phyloP scores from a whole-genome alignment of 2,113 vertebrate species.

The Xiphophorus maculatus region DNA sequence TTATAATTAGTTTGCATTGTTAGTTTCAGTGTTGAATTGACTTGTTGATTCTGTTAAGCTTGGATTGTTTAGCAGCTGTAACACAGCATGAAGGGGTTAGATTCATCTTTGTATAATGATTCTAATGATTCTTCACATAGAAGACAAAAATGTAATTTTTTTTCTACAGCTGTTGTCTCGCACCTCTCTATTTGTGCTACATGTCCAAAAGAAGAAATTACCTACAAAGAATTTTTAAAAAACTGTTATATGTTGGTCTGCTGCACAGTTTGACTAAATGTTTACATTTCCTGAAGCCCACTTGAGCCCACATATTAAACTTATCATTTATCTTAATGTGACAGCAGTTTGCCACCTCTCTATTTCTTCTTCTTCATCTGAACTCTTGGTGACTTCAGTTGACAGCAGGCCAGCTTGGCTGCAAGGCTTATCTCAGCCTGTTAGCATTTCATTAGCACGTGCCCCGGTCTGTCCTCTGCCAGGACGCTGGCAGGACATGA shows the following conservation, averaged over 20 bases:
- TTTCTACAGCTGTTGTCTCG: background rate
- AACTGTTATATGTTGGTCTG: background rate
- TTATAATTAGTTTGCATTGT: background rate
- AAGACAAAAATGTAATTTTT: conserved; percentile 3
- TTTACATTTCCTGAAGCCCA: background rate
- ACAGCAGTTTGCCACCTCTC: conserved; percentile 1
- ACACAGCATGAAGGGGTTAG: conserved; percentile 8
- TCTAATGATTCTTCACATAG: background rate
- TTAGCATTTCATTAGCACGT: conserved; percentile 68
- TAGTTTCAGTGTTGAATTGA: background rate
- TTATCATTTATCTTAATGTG: conserved; percentile 5
- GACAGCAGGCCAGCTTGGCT: conserved; percentile 48
- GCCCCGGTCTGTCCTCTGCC: conserved; percentile 29
- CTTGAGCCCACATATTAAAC: conserved; percentile 6
- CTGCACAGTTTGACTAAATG: background rate
- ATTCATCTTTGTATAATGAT: conserved; percentile 7
- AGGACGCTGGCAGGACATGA: conserved; percentile 47
- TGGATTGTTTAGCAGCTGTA: conserved; percentile 19
- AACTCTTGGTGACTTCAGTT: conserved; percentile 61
- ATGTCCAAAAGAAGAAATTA: conserved; percentile 8
- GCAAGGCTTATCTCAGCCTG: conserved; percentile 47
- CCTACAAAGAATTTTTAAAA: conserved; percentile 7
- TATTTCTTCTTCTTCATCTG: conserved; percentile 26
- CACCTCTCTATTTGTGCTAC: background rate
- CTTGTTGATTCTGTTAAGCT: background rate